Evolutionary conservation across 1,140 invertebrate species (phyloP).

Genomic region (Periplaneta americana): DNA sequence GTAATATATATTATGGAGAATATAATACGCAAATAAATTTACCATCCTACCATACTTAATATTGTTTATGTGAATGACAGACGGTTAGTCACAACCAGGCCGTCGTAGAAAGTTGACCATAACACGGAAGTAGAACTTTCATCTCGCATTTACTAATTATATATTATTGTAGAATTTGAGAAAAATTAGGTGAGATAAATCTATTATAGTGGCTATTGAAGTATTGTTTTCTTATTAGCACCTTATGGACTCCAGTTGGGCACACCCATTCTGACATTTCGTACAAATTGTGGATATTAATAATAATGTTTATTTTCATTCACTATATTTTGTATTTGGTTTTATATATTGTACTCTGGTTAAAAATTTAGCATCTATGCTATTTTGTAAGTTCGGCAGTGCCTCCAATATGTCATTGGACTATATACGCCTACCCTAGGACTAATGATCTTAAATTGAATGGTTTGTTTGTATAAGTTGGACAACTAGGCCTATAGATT

Average conservation of each 20-base stretch:
- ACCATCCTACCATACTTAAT: neutral
- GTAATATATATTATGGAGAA: neutral
- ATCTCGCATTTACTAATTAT: neutral
- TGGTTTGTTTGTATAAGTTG: too few relatives aligned
- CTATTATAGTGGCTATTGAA: neutral
- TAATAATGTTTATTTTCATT: too few relatives aligned
- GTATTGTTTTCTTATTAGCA: too few relatives aligned
- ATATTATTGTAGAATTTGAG: neutral
- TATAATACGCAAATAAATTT: neutral
- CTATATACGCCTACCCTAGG: too few relatives aligned
- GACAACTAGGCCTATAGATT: too few relatives aligned
- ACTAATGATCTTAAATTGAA: too few relatives aligned
- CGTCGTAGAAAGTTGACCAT: neutral
- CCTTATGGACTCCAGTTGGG: neutral
- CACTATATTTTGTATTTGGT: too few relatives aligned
- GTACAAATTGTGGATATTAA: neutral
- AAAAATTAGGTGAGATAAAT: neutral
- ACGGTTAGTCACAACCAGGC: neutral
- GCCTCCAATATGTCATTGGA: too few relatives aligned
- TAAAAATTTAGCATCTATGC: too few relatives aligned
- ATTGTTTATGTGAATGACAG: neutral
- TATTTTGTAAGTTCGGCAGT: too few relatives aligned
- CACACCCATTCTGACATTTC: neutral
- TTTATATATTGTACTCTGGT: too few relatives aligned
- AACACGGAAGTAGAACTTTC: neutral